Evolutionary conservation across 2,888 invertebrate species (phyloP), one percentile per base, ranked within the genome.

Genomic region (Latrodectus elegans): DNA sequence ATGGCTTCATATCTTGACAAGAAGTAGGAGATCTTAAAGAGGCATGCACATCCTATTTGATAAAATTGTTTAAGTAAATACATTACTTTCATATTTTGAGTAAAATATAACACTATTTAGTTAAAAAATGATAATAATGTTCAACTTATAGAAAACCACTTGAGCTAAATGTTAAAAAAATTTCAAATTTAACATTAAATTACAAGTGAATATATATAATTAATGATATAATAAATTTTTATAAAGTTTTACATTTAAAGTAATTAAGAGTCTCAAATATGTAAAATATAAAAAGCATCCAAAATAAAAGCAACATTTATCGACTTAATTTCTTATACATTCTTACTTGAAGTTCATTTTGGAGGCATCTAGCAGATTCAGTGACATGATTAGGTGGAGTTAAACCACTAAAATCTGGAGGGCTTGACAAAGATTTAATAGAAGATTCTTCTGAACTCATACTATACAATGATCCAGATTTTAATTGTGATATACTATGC

Each of bases 361-460:
- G 91, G 53, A 92, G 89, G 90, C 92, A 92, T 53, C 91, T 90
- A 82, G 91, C 92, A 10, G 91, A 90, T 89, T 92, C 92, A 11
- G 90, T 90, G 9, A 90, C 90, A 76, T 91, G 91, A 65, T 91
- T 91, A 6, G 92, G 91, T 4, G 92, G 90, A 10, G 91, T 91
- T 85, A 91, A 91, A 72, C 91, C 91, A 82, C 91, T 91, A 89
- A 91, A 91, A 77, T 91, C 91, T 52, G 49, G 93, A 92, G 89
- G 94, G 93, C 75, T 94, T 92, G 88, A 93, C 92, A 81, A 93
- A 92, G 76, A 94, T 94, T 53, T 95, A 68, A 91, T 89, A 90
- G 95, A 94, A 77, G 95, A 94, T 26, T 95, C 95, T 11, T 91
- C 91, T 38, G 91, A 91, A 52, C 90, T 90, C 22, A 89, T 53